Conservation (phyloP, 2,888 invertebrate species). For the Thereva nobilitata region DNA sequence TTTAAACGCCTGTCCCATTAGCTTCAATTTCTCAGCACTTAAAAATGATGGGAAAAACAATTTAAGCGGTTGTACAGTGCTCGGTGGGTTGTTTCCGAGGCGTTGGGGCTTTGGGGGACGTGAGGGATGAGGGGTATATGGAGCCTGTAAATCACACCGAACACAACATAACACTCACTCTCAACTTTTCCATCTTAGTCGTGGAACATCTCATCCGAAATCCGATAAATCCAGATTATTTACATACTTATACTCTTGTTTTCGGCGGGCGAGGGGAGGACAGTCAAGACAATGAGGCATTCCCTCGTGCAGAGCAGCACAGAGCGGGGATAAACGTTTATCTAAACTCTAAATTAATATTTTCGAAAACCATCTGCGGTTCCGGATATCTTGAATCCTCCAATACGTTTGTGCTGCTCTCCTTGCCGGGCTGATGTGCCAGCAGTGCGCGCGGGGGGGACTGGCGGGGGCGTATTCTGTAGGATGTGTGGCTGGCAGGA, state of each 20-base stretch:
- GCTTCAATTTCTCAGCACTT: constrained; percentile 15
- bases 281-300: constrained; percentile 9
- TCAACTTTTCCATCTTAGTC: constrained; percentile 17
- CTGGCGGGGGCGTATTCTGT: neutral
- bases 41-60: constrained; percentile 24
- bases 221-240: constrained; percentile 41
- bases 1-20: constrained; percentile 5
- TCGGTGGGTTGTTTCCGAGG: too few species aligned
- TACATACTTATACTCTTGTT: constrained; percentile 39
- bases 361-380: constrained; percentile 40
- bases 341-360: constrained; percentile 40
- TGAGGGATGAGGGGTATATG: too few species aligned
- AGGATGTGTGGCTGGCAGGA: neutral
- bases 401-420: constrained; percentile 2
- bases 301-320: neutral
- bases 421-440: neutral
- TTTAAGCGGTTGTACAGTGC: neutral
- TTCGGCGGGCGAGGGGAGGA: constrained; percentile 5
- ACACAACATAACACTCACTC: constrained; percentile 7
- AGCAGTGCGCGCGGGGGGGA: too few species aligned
- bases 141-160: constrained; percentile 24
- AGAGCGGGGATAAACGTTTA: constrained; percentile 38
- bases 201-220: constrained; percentile 30
- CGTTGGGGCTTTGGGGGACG: too few species aligned
- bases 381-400: constrained; percentile 23